These are phyloP conservation scores for Pachyuromys duprasi DNA, from an alignment of 2,797 vertebrate species.

Conservation along the genomic window DNA sequence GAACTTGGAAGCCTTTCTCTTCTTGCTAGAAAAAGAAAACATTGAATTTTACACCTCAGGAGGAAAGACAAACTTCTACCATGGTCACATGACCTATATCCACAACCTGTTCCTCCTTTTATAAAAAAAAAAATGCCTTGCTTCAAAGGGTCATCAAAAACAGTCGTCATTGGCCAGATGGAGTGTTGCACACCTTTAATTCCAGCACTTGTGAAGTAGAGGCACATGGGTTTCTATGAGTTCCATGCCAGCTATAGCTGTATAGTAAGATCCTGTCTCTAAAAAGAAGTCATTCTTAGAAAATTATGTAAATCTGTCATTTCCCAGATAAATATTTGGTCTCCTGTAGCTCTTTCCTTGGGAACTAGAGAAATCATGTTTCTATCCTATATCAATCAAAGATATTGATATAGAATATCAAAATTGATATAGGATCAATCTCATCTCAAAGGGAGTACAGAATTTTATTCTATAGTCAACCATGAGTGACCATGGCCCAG, in stretches of 20 bases:
- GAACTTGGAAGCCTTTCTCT: slow-evolving; percentile 17
- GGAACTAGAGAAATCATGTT: slow-evolving; percentile 20
- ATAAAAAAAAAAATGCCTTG: neutral
- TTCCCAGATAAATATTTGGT: slow-evolving; percentile 49
- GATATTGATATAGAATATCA: neutral
- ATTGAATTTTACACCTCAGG: slow-evolving; percentile 26
- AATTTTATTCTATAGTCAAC: neutral
- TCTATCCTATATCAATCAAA: slow-evolving; percentile 3
- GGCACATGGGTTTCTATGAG: neutral
- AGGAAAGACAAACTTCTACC: neutral
- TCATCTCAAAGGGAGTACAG: neutral
- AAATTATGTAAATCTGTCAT: slow-evolving; percentile 8
- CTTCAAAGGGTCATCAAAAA: slow-evolving; percentile 42
- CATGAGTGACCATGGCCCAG: neutral
- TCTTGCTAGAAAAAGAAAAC: slow-evolving; percentile 22
- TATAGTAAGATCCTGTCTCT: neutral
- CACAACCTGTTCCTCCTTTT: neutral
- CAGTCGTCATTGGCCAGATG: neutral
- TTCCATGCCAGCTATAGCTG: neutral
- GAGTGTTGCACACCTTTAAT: neutral
- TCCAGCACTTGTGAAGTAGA: neutral
- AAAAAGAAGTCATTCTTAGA: neutral
- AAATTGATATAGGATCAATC: too few species aligned
- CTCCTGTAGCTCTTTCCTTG: neutral
- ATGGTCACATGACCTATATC: neutral